A percentile compares a stretch with the other conserved stretches of the same genome.
Evolutionary conservation across 2,113 vertebrate species (phyloP).

Genomic region (Oryzias woworae): DNA sequence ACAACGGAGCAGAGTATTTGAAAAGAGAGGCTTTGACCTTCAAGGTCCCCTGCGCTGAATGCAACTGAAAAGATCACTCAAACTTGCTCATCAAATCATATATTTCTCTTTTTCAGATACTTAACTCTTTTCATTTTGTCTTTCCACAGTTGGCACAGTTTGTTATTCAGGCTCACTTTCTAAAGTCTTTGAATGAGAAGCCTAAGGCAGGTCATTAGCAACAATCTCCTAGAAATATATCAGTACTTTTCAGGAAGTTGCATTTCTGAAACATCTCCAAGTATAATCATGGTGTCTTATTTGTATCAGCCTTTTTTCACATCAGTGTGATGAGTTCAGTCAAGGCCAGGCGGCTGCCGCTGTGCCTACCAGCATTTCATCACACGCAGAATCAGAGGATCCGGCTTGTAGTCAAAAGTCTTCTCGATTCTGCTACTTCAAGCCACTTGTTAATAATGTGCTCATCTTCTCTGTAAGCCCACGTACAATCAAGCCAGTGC

Average conservation of each 20-base stretch:
- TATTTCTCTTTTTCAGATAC: conserved; percentile 39
- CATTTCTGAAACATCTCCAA: conserved; percentile 27
- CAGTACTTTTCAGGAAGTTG: conserved; percentile 45
- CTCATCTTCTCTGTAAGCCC: conserved; percentile 2
- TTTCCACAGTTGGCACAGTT: conserved; percentile 46
- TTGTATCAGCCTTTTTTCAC: conserved; percentile 27
- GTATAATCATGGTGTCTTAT: conserved; percentile 23
- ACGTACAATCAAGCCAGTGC: conserved; percentile 10
- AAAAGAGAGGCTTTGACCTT: conserved; percentile 49
- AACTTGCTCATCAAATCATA: conserved; percentile 27
- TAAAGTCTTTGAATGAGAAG: conserved; percentile 27
- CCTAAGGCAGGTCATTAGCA: conserved; percentile 49
- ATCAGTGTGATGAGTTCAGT: conserved; percentile 26
- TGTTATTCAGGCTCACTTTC: conserved; percentile 25
- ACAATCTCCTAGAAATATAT: conserved; percentile 39
- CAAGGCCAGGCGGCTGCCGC: conserved; percentile 10
- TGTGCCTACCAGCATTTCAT: conserved; percentile 31
- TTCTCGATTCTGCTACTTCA: conserved; percentile 27
- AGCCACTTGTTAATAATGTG: conserved; percentile 8
- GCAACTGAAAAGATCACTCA: conserved; percentile 24
- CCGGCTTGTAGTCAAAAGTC: conserved; percentile 9
- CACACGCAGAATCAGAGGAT: conserved; percentile 15
- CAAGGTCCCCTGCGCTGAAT: conserved; percentile 14
- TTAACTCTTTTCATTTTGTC: conserved; percentile 40
- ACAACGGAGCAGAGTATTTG: conserved; percentile 19